Conservation (phyloP, 2,888 invertebrate species). For the Drosophila gaucha region DNA sequence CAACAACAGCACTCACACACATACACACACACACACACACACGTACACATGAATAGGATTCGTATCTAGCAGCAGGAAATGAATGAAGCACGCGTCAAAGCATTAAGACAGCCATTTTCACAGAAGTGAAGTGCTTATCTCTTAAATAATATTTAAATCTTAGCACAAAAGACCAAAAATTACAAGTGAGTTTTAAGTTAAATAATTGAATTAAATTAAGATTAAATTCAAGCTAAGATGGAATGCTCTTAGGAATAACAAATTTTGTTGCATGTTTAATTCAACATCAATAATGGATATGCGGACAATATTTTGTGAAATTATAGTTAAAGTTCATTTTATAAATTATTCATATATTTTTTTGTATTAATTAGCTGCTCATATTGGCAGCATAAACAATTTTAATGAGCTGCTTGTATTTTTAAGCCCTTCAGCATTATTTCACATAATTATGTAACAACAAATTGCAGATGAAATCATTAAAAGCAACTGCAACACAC, state of each 20-base stretch:
- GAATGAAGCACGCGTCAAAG: conserved; percentile 19
- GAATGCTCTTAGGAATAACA: background rate
- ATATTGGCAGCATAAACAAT: conserved; percentile 20
- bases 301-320: background rate
- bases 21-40: conserved; percentile 1
- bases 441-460: conserved; percentile 66
- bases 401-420: conserved; percentile 48
- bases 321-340: conserved; percentile 1
- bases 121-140: conserved; percentile 13
- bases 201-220: conserved; percentile 2
- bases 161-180: background rate
- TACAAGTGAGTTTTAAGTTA: background rate
- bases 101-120: conserved; percentile 33
- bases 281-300: background rate
- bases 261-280: background rate
- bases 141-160: conserved; percentile 4
- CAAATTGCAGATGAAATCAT: conserved; percentile 55
- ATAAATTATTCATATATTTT: conserved; percentile 2
- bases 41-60: background rate
- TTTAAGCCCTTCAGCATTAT: conserved; percentile 52
- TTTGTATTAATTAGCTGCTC: background rate
- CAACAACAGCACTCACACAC: background rate
- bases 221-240: background rate
- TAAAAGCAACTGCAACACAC: conserved; percentile 11
- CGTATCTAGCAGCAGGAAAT: conserved; percentile 19